Percentiles rank a stretch among this genome's conserved stretches.
Conservation (phyloP, 1,140 invertebrate species). For the Ceratitis capitata region DNA sequence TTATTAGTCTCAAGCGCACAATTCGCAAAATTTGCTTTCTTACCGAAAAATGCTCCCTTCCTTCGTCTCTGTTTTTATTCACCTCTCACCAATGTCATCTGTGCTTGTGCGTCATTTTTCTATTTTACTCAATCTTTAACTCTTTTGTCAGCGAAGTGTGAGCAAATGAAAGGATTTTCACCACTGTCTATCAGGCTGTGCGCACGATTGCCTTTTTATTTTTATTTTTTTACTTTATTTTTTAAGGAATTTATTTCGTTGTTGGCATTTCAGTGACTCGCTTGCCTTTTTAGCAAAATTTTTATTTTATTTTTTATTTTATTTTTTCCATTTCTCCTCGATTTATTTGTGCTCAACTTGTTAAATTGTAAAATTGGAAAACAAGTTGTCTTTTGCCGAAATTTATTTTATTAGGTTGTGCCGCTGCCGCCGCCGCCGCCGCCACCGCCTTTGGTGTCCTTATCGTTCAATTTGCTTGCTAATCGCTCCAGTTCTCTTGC, state of each 20-base stretch:
- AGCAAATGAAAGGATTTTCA: conserved; percentile 29
- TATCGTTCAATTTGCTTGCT: neutral
- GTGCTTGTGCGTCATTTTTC: neutral
- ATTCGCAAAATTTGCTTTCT: conserved; percentile 62
- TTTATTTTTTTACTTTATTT: neutral
- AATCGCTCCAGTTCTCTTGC: neutral
- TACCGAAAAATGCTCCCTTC: too few species aligned
- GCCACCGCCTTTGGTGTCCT: too few species aligned
- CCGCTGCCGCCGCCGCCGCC: too few species aligned
- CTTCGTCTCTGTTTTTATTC: neutral
- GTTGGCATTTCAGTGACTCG: neutral
- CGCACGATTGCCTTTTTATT: neutral
- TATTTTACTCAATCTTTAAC: neutral
- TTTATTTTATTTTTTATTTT: neutral
- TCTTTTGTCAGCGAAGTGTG: conserved; percentile 35
- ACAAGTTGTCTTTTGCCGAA: conserved; percentile 59
- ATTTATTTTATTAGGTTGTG: conserved; percentile 6
- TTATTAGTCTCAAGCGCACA: conserved; percentile 66
- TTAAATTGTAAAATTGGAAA: conserved; percentile 65
- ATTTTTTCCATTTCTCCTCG: neutral
- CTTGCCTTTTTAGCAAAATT: neutral
- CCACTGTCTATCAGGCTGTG: conserved; percentile 9
- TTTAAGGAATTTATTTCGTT: neutral
- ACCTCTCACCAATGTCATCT: neutral
- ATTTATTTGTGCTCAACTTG: conserved; percentile 49